Conservation (phyloP, 2,797 vertebrate genomes). For the Phaenicophaeus curvirostris region DNA sequence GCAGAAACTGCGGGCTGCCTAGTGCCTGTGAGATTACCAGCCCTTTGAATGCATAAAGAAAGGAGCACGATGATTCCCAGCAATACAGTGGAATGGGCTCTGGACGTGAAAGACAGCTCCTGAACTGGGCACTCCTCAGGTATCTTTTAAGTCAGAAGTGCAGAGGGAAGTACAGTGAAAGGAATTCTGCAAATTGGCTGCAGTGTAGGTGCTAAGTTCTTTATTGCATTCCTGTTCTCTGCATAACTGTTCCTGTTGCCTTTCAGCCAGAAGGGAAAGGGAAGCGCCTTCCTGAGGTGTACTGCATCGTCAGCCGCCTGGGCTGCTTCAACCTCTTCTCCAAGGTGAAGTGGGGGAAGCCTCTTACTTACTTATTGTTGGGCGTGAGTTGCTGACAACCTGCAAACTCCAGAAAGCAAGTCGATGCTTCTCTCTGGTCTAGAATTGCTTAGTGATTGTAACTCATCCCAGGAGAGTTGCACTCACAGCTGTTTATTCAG, state of each 20-base stretch:
- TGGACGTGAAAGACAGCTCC: neutral
- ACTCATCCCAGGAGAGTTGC: neutral
- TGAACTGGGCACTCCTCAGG: neutral
- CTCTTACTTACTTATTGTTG: neutral
- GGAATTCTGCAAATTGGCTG: neutral
- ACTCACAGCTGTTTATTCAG: neutral
- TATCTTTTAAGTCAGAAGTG: neutral
- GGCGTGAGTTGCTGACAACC: neutral
- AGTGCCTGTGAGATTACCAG: neutral
- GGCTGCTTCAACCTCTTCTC: conserved; percentile 99
- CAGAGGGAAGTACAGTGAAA: neutral
- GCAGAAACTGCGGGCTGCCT: neutral
- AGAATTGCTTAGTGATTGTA: neutral
- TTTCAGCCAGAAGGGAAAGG: conserved; percentile 93
- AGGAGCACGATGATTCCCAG: neutral
- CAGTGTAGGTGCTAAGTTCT: neutral
- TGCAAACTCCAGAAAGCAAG: neutral
- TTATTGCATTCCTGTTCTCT: neutral
- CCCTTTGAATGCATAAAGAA: neutral
- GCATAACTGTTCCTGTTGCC: conserved; percentile 52
- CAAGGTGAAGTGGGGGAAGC: conserved; percentile 84
- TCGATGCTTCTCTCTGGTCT: neutral
- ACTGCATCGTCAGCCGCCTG: conserved; percentile 95
- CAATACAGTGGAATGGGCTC: neutral
- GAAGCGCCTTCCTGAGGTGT: conserved; percentile 94